Percentiles rank a stretch among this genome's conserved stretches.
Evolutionary conservation across 2,888 invertebrate genomes (phyloP).

Genomic region (Listrodromus nycthemerus): DNA sequence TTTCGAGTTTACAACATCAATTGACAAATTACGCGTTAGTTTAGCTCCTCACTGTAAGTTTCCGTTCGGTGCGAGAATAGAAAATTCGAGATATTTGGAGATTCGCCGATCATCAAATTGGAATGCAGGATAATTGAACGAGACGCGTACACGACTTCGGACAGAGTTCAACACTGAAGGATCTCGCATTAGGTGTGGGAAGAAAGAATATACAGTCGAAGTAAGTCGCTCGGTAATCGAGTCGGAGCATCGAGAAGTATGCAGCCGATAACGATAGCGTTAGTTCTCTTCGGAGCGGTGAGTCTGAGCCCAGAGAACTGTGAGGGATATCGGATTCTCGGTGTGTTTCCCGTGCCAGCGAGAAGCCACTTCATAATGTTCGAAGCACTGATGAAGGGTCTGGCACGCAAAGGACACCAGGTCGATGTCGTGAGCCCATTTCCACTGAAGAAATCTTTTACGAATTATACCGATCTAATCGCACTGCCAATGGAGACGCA

Average conservation of each 20-base stretch:
- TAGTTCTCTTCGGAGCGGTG: constrained; percentile 14
- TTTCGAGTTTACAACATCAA: not conserved
- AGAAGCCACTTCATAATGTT: constrained; percentile 85
- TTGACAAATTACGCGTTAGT: not conserved
- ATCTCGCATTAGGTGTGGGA: not conserved
- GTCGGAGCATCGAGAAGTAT: not conserved
- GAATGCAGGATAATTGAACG: not conserved
- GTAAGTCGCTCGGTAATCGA: not conserved
- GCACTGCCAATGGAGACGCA: constrained; percentile 46
- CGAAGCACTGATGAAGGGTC: constrained; percentile 82
- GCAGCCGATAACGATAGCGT: constrained; percentile 8
- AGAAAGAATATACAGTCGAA: not conserved
- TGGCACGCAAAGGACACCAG: constrained; percentile 83
- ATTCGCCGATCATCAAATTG: not conserved
- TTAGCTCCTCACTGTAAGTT: not conserved
- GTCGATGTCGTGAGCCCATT: constrained; percentile 77
- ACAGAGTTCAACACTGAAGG: not conserved
- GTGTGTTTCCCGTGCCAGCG: constrained; percentile 83
- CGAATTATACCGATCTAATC: constrained; percentile 67
- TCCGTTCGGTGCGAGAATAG: not conserved
- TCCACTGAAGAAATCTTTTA: constrained; percentile 61
- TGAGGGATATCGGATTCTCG: constrained; percentile 75
- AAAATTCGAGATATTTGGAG: not conserved
- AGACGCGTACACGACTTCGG: not conserved
- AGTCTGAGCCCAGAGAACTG: constrained; percentile 46